Percentiles rank a stretch among this genome's conserved stretches.
phyloP scores from a whole-genome alignment of 2,888 invertebrate species.

The Noctuana brunneofusca region DNA sequence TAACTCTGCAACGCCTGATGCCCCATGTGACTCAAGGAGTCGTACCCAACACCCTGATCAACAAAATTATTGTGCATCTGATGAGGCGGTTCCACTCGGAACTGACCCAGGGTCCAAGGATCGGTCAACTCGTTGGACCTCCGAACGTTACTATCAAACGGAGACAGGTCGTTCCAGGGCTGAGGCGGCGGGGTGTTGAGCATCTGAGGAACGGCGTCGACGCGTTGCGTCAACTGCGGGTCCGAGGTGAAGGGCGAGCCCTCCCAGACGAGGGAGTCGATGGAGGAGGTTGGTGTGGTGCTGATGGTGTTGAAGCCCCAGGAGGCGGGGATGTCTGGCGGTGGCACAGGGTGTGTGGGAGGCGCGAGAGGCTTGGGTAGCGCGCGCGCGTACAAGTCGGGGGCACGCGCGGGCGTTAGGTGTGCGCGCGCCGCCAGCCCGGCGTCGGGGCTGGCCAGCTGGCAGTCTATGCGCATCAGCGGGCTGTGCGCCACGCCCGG shows the following conservation, averaged over 20 bases:
- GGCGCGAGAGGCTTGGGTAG: slow-evolving; percentile 59
- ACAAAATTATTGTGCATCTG: slow-evolving; percentile 68
- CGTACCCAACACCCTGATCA: slow-evolving; percentile 69
- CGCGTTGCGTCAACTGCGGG: slow-evolving; percentile 45
- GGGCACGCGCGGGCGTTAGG: slow-evolving; percentile 48
- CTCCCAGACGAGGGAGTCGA: slow-evolving; percentile 70
- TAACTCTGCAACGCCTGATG: slow-evolving; percentile 60
- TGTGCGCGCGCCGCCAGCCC: slow-evolving; percentile 53
- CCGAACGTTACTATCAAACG: slow-evolving; percentile 59
- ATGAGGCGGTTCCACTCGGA: slow-evolving; percentile 70
- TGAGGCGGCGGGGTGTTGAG: slow-evolving; percentile 66
- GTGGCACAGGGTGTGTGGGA: slow-evolving; percentile 53
- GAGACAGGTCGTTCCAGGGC: slow-evolving; percentile 61
- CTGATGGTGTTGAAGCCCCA: slow-evolving; percentile 66
- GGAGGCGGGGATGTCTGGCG: slow-evolving; percentile 57
- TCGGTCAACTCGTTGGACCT: slow-evolving; percentile 58
- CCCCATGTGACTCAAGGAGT: slow-evolving; percentile 60
- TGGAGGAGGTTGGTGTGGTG: slow-evolving; percentile 49
- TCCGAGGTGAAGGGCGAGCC: slow-evolving; percentile 52
- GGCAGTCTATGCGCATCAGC: slow-evolving; percentile 71
- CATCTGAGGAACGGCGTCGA: slow-evolving; percentile 56
- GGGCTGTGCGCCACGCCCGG: slow-evolving; percentile 75
- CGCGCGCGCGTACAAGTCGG: slow-evolving; percentile 61
- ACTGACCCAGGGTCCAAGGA: slow-evolving; percentile 72
- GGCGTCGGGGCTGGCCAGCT: slow-evolving; percentile 68